Percentiles rank a stretch among this genome's conserved stretches.
Conservation (phyloP, 2,113 vertebrate genomes). For the Uropsilus gracilis region DNA sequence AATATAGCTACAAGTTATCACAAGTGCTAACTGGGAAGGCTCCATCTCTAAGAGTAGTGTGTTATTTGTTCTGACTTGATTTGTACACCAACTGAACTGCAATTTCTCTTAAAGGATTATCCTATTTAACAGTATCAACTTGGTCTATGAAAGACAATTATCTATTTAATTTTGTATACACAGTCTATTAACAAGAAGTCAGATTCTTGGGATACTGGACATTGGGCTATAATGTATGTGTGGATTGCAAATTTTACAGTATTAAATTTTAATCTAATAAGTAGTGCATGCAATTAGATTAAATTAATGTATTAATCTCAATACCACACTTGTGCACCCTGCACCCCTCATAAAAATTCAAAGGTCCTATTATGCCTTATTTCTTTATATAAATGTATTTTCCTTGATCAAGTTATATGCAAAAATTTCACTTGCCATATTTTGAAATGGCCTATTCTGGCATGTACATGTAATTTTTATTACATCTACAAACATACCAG, state of each 20-base stretch:
- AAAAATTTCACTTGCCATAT: background rate
- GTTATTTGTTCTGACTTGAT: conserved; percentile 44
- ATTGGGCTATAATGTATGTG: background rate
- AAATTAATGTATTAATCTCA: conserved; percentile 37
- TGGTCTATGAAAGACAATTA: conserved; percentile 64
- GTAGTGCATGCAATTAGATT: background rate
- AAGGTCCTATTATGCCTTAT: background rate
- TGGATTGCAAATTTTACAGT: conserved; percentile 29
- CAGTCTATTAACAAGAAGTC: conserved; percentile 33
- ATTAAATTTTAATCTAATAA: conserved; percentile 32
- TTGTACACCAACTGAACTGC: conserved; percentile 42
- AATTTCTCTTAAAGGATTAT: conserved; percentile 62
- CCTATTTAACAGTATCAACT: conserved; percentile 55
- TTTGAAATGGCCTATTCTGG: conserved; percentile 23
- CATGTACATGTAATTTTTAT: background rate
- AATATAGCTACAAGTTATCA: conserved; percentile 55
- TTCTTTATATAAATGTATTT: conserved; percentile 19
- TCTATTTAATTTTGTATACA: conserved; percentile 64
- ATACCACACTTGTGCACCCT: background rate
- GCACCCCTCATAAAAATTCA: background rate
- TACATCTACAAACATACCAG: background rate
- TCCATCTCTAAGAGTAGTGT: background rate
- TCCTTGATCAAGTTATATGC: background rate
- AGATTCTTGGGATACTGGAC: conserved; percentile 24
- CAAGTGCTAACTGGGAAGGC: background rate